These are phyloP conservation scores for Neosilurus mollespiculum DNA, from an alignment of 2,797 vertebrate species.

Conservation along the genomic window DNA sequence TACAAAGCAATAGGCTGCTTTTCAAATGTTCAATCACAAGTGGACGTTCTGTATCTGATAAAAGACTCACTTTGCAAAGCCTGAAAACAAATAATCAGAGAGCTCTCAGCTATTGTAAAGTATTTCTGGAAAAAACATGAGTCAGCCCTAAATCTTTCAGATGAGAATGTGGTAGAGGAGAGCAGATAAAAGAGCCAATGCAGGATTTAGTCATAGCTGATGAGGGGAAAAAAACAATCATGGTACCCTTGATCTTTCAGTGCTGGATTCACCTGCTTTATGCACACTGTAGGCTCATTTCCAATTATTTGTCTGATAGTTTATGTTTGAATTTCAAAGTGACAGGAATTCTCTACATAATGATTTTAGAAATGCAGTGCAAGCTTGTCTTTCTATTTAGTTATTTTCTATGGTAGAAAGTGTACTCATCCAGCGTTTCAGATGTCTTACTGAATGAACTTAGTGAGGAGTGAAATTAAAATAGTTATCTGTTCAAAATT, in stretches of 20 bases:
- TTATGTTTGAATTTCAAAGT: not conserved
- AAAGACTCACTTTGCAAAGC: slow-evolving; percentile 13
- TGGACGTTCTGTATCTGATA: slow-evolving; percentile 11
- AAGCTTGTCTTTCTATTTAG: not conserved
- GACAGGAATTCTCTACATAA: too few relatives aligned
- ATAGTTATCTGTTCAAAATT: not conserved
- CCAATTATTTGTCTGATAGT: not conserved
- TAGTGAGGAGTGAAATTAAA: not conserved
- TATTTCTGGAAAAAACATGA: slow-evolving; percentile 36
- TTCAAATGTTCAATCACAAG: slow-evolving; percentile 34
- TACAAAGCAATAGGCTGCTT: slow-evolving; percentile 9
- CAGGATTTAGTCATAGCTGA: slow-evolving; percentile 32
- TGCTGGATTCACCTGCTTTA: not conserved
- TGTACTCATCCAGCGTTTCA: not conserved
- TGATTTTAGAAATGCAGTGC: not conserved
- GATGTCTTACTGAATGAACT: not conserved
- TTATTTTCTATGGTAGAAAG: not conserved
- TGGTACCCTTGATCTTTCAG: slow-evolving; percentile 35
- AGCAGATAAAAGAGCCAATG: slow-evolving; percentile 44
- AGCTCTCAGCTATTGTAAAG: slow-evolving; percentile 26
- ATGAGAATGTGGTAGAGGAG: slow-evolving; percentile 36
- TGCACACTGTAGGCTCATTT: not conserved
- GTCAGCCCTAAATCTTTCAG: slow-evolving; percentile 43
- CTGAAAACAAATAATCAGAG: slow-evolving; percentile 37
- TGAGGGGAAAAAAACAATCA: slow-evolving; percentile 43